A percentile compares a stretch with the other conserved stretches of the same genome.
Evolutionary conservation across 2,888 invertebrate species (phyloP).

Genomic region (Pilophorus perplexus): DNA sequence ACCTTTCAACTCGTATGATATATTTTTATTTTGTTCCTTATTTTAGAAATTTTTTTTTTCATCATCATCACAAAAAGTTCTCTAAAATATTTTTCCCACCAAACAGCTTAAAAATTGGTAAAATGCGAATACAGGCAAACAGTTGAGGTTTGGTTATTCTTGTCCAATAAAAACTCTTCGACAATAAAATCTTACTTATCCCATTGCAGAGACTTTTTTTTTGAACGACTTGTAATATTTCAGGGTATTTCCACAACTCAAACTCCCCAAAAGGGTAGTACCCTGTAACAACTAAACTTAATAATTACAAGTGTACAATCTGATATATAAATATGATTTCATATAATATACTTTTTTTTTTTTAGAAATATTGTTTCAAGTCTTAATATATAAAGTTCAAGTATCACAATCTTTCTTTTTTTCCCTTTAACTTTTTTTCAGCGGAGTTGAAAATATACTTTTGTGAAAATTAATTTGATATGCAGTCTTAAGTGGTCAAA

Average conservation of each 20-base stretch:
- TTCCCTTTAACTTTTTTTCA: conserved; percentile 1
- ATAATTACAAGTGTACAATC: conserved; percentile 19
- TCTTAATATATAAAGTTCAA: conserved; percentile 42
- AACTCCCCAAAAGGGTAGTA: conserved; percentile 9
- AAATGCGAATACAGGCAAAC: no score
- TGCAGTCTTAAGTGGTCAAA: conserved; percentile 43
- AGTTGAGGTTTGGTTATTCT: no score
- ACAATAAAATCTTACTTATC: no score
- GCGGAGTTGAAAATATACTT: conserved; percentile 34
- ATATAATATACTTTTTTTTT: conserved; percentile 26
- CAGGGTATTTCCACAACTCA: conserved; percentile 2
- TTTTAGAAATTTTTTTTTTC: no score
- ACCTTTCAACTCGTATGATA: no score
- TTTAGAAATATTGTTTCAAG: conserved; percentile 40
- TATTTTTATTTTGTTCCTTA: no score
- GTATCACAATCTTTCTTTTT: conserved; percentile 37
- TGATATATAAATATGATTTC: conserved; percentile 32
- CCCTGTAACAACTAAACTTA: conserved; percentile 40
- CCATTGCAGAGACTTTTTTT: conserved; percentile 35
- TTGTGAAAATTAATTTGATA: conserved; percentile 40
- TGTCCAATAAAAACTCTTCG: no score
- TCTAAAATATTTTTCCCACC: no score
- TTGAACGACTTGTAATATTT: background rate
- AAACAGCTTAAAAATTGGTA: no score
- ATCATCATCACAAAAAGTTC: no score